Base-by-base conservation (phyloP, 2,888 invertebrate genomes). In the Agrochola lota region DNA sequence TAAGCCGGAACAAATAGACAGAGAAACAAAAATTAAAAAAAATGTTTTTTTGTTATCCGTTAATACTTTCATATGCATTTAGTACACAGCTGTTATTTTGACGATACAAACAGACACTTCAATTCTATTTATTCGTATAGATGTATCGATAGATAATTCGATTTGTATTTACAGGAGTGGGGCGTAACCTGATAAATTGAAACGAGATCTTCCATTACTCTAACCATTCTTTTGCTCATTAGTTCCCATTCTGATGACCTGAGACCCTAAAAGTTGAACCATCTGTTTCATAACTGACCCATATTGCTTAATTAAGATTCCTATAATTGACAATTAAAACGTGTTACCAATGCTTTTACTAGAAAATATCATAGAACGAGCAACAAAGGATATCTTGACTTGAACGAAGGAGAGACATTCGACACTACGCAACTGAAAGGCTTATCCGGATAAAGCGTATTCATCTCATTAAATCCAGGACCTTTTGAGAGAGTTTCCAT, bases 391-490 rank as follows among this genome's bases (percentile, higher is more conserved):
- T 68, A 74, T 74, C 75, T 84, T 74, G 35, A 69, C 66, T 81
- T 64, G 55, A 73, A 70, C 63, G 75, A 76, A 77, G 52, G 83
- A 85, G 72, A 86, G 89, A 82, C 84, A 79, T 88, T 87, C 72
- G 81, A 70, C 80, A 80, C 84, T 81, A 74, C 68, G 80, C 72
- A 80, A 71, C 84, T 87, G 83, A 88, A 89, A 90, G 88, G 91
- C 90, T 93, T 92, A 92, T 90, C 91, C 89, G 89, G 85, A 83
- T 82, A 86, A 89, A 90, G 81, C 83, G 89, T 90, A 91, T 91
- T 93, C 91, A 91, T 92, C 90, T 91, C 92, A 93, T 93, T 92
- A 92, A 92, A 91, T 91, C 88, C 89, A 73, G 83, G 86, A 90
- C 90, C 91, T 91, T 91, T 91, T 92, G 88, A 93, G 90, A 90